Conservation (phyloP, 2,113 vertebrate species). For the Alouatta palliata region DNA sequence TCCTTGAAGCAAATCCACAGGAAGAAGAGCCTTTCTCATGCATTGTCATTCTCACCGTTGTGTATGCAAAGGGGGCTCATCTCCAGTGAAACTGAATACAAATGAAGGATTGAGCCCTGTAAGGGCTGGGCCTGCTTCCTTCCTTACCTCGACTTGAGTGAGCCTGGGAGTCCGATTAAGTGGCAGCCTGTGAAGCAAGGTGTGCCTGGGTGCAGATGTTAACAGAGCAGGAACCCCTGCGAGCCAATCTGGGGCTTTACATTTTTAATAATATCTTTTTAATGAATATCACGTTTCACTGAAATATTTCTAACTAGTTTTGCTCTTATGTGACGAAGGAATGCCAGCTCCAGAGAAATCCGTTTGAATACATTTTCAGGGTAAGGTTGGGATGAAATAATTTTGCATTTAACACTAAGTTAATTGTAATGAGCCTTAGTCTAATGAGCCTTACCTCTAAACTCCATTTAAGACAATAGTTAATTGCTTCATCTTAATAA, state of each 20-base stretch:
- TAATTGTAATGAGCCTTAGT: slow-evolving; percentile 82
- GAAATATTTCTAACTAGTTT: slow-evolving; percentile 57
- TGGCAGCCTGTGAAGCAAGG: not conserved
- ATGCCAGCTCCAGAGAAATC: slow-evolving; percentile 39
- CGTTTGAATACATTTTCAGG: slow-evolving; percentile 61
- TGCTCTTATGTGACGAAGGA: not conserved
- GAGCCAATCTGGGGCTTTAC: slow-evolving; percentile 37
- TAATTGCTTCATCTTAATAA: slow-evolving; percentile 88
- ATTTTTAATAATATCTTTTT: slow-evolving; percentile 22
- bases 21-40: not conserved
- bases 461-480: slow-evolving; percentile 85
- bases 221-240: not conserved
- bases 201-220: not conserved
- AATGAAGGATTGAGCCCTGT: not conserved
- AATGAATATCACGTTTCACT: slow-evolving; percentile 9
- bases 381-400: slow-evolving; percentile 69
- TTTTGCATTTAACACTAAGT: slow-evolving; percentile 85
- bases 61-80: not conserved
- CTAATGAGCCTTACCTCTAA: slow-evolving; percentile 86
- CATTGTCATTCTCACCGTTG: rapidly evolving
- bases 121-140: not conserved
- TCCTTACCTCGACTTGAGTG: not conserved
- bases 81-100: not conserved
- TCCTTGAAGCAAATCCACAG: not conserved
- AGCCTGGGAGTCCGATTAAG: not conserved